Evolutionary conservation across 2,113 vertebrate genomes (phyloP), one percentile per base, ranked within the genome.

Genomic region (cat (Felis catus)): DNA sequence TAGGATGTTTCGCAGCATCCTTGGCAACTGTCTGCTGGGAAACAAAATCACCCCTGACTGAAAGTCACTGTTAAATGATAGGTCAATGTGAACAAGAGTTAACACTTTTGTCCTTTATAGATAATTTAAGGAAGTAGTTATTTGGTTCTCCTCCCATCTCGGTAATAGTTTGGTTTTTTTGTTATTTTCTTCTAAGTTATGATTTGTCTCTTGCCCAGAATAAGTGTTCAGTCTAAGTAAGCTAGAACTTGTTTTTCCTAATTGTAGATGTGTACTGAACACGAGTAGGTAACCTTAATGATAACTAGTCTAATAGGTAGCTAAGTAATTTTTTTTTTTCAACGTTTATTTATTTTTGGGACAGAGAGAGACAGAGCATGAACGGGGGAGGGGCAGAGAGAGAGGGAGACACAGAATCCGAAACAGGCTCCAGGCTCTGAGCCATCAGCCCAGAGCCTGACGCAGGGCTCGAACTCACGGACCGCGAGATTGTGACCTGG

Each of bases 261-360:
- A 71, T 88, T 81, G 31, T 31, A 89, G n/a, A 15, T 95, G 9
- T 7, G 3, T 19, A n/a, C 58, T 87, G 80, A 96, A 89, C 41
- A 48, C 61, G 12, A 83, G 29, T 63, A 86, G 91, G 14, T 81
- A 89, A 25, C 12, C 66, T 89, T 88, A 89, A 87, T 74, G 18
- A 48, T 94, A 86, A 39, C 25, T 65, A 79, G 31, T 89, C 48
- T 70, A n/a, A 16, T 88, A 78, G 53, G 51, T 79, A 74, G 21
- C 21, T 48, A 89, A 78, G 45, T 87, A 76, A 51, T 84, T 97
- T 27, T 58, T 84, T 97, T 58, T 84, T 97, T 27, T 58, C 36
- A 36, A 36, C 36, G 36, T 36, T 36, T 36, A 36, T 36, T 36
- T 36, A 36, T 36, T 36, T 36, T 36, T 36, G 36, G 36, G 36